Evolutionary conservation across 2,113 vertebrate species (phyloP), one percentile per base, ranked within the genome.

Genomic region (Dunckerocampus dactyliophorus): DNA sequence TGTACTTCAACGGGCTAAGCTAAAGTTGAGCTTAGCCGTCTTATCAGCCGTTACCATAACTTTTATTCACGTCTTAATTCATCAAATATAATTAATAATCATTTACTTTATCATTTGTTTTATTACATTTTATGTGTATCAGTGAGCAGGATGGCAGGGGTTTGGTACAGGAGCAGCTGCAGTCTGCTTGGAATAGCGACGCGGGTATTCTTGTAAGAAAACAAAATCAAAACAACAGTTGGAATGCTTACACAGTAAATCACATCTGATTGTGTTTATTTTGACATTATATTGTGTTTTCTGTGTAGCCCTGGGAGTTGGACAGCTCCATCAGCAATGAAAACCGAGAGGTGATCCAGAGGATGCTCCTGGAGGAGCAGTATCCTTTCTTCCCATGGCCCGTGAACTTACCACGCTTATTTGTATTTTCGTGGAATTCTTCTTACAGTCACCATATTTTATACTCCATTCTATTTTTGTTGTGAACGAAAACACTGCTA

Each of bases 351-450:
- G 93, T 72, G 51, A 99, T 98, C 71, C 91, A 98, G 89, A 97
- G 90, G 76, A 99, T 99, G 97, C 80, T 99, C 73, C 83, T 96
- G 77, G 97, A 99, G 80, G 97, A 99, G 85, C 92, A 97, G 94
- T 98, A 99, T 98, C 96, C 93, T 88, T 86, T 53, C 17, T 49
- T 15, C 14, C 8, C 56, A 22, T 13, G 6, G 12, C 5, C 53
- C 19, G 2, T 42, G 34, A 20, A 56, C n/a, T 12, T 19, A 21
- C 1, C 31, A 34, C 31, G 31, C 31, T 5, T 34, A 34, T 34
- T 34, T 28, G 24, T 28, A 3, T 28, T 28, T 28, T 28, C 5
- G 24, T 28, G 24, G 24, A 4, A 37, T 20, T 6, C 37, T 28
- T 56, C 1, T 34, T 14, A 3, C 10, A 20, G 10, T 21, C 15